These are phyloP conservation scores for Liposcelis brunnea DNA, from an alignment of 2,888 invertebrate genomes.

Conservation along the genomic window DNA sequence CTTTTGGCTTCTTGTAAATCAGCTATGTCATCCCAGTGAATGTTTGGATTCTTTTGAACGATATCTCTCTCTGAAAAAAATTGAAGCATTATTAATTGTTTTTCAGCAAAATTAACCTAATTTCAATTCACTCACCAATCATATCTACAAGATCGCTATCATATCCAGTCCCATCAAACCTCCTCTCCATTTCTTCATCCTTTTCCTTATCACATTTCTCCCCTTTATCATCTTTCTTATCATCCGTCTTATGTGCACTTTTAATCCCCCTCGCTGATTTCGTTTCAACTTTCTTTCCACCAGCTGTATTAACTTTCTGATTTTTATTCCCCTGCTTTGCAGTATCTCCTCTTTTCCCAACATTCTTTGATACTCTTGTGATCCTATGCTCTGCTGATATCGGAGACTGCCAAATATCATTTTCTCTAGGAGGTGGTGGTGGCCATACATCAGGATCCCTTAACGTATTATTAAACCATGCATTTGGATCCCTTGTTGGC, in stretches of 20 bases:
- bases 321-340: conserved; percentile 26
- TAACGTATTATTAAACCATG: conserved; percentile 46
- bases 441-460: conserved; percentile 40
- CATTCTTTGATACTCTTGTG: conserved; percentile 19
- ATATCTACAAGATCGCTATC: conserved; percentile 88
- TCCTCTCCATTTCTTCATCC: conserved; percentile 49
- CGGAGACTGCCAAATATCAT: conserved; percentile 78
- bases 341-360: conserved; percentile 25
- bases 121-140: conserved; percentile 43
- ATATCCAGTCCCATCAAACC: conserved; percentile 67
- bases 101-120: conserved; percentile 4
- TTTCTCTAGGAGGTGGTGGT: conserved; percentile 41
- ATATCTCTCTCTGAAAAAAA: conserved; percentile 64
- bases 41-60: conserved; percentile 90
- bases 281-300: conserved; percentile 12
- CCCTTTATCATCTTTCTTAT: conserved; percentile 31
- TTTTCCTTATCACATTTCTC: conserved; percentile 22
- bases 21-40: conserved; percentile 88
- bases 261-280: conserved; percentile 12
- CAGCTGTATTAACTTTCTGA: conserved; percentile 26
- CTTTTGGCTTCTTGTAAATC: conserved; percentile 78
- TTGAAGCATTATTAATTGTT: conserved; percentile 1
- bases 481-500: conserved; percentile 57
- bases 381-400: conserved; percentile 58
- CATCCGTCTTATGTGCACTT: conserved; percentile 24